Evolutionary conservation across 1,140 invertebrate species (phyloP), one percentile per base, ranked within the genome.

Genomic region (Drosophila novamexicana): DNA sequence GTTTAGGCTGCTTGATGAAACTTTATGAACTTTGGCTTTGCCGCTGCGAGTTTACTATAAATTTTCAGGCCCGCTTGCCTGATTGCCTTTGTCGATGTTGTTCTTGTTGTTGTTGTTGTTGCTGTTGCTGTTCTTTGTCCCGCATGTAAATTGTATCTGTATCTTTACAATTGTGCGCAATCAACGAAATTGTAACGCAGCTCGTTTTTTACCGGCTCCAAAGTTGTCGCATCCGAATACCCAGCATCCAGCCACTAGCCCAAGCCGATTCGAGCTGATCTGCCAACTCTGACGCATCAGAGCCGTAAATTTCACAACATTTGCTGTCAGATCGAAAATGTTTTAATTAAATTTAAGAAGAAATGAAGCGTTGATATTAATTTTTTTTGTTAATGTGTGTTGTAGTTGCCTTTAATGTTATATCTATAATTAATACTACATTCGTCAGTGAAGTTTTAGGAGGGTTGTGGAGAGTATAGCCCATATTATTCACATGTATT

Each of bases 21-120:
- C 77, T 89, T 89, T 89, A 89, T 89, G 85, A 89, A 89, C 84
- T 89, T 90, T 84, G 84, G 77, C 85, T 89, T 69, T 65, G 56
- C 61, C 52, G 62, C 77, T 44, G 32, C 79, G 83, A 80, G 77
- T 88, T 67, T 68, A 77, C 83, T 77, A 86, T 88, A 88, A 88
- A 88, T 88, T 89, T 80, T 37, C 16, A 63, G 50, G 18, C 12
- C 44, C 63, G 76, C 68, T 82, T 69, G 45, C 58, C 83, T 86
- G 83, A 86, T 86, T 86, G 84, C 79, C 73, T 74, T 86, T 81
- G 78, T 53, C 6, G 39, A 81, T 75, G 67, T 53, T 63, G 67
- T 53, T 63, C 42, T 59, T 44, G 14, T 18, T 39, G 44, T 14
- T 14, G 14, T 14, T 14, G 14, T 36, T 32, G 36, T 71, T 79